These are phyloP conservation scores for Belonocnema kinseyi DNA, from an alignment of 1,140 invertebrate species.

Conservation along the genomic window DNA sequence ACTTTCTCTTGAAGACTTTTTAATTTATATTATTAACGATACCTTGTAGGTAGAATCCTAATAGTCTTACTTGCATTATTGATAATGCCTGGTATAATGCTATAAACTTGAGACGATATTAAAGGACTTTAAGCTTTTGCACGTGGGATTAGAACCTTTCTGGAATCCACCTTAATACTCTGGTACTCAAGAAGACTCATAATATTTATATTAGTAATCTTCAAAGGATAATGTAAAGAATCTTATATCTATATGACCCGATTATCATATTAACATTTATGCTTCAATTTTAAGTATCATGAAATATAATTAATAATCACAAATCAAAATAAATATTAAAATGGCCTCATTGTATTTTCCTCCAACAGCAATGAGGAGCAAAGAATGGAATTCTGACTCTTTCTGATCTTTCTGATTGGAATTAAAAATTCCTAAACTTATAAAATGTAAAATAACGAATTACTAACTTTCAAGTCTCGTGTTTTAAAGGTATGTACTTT, in stretches of 20 bases:
- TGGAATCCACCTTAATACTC: conserved; percentile 16
- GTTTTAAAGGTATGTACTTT: no score
- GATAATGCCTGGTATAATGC: neutral
- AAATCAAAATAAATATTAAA: no score
- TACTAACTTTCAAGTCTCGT: no score
- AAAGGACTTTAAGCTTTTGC: conserved; percentile 11
- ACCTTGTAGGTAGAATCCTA: neutral
- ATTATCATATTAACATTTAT: no score
- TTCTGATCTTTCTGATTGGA: no score
- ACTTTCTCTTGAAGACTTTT: neutral
- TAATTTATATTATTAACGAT: conserved; percentile 11
- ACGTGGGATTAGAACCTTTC: conserved; percentile 15
- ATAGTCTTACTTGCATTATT: neutral
- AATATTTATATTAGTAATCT: conserved; percentile 34
- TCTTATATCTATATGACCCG: neutral
- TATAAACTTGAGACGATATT: conserved; percentile 1
- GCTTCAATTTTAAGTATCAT: no score
- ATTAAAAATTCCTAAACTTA: no score
- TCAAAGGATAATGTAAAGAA: conserved; percentile 5
- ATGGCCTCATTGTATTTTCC: no score
- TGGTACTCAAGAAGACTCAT: conserved; percentile 12
- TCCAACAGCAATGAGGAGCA: no score
- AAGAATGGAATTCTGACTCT: no score
- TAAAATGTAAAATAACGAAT: no score
- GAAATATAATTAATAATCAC: no score